phyloP scores from a whole-genome alignment of 2,888 invertebrate species.

The Tinea semifulvella region DNA sequence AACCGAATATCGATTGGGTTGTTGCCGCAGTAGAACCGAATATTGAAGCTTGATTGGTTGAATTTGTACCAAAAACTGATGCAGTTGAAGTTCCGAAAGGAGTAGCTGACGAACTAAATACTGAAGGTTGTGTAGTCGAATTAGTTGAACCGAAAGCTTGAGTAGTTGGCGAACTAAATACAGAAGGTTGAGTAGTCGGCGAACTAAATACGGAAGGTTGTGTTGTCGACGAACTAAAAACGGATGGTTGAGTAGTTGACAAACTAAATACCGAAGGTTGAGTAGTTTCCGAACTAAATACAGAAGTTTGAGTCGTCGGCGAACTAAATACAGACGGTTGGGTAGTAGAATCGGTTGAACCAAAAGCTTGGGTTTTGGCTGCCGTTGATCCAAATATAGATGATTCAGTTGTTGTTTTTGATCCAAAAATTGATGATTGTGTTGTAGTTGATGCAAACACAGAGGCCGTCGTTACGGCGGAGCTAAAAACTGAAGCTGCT shows the following conservation, averaged over 20 bases:
- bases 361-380: slow-evolving; percentile 6
- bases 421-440: slow-evolving; percentile 11
- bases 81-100: neutral
- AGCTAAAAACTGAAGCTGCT: slow-evolving; percentile 12
- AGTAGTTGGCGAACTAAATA: neutral
- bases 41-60: slow-evolving; percentile 12
- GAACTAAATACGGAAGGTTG: slow-evolving; percentile 9
- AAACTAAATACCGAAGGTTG: neutral
- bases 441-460: slow-evolving; percentile 14
- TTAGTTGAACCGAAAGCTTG: slow-evolving; percentile 7
- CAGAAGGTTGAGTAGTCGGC: slow-evolving; percentile 3
- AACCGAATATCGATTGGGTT: no score
- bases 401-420: slow-evolving; percentile 11
- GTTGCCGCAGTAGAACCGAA: slow-evolving; percentile 1
- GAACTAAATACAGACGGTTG: slow-evolving; percentile 23
- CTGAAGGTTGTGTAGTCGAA: neutral
- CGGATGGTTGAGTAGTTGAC: neutral
- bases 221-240: neutral
- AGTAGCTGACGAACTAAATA: slow-evolving; percentile 2
- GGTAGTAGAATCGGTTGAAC: slow-evolving; percentile 14
- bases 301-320: slow-evolving; percentile 25
- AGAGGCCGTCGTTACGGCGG: slow-evolving; percentile 7
- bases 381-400: neutral
- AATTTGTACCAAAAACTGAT: neutral
- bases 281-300: slow-evolving; percentile 17